Conservation (phyloP, 2,797 vertebrate species). For the Manis crassicaudata region DNA sequence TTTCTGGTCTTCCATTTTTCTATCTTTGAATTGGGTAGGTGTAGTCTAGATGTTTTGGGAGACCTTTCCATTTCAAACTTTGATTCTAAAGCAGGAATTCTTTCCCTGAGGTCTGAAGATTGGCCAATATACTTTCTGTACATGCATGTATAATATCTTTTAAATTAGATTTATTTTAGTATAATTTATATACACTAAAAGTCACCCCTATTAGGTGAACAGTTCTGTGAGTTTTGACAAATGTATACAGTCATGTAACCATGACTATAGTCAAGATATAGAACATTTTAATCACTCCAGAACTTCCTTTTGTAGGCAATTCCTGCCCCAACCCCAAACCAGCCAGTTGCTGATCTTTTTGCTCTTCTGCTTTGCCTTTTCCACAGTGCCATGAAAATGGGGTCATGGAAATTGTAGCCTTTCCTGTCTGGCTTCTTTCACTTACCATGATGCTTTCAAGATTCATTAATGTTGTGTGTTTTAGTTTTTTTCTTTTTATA, state of each 20-base stretch:
- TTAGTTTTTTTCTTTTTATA: not conserved
- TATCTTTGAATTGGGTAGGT: not conserved
- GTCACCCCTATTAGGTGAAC: not conserved
- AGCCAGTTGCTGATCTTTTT: not conserved
- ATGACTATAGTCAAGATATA: not conserved
- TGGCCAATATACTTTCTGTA: not conserved
- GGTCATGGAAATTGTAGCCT: not conserved
- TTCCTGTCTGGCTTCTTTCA: not conserved
- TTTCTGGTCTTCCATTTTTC: not conserved
- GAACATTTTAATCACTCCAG: not conserved
- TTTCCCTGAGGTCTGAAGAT: not conserved
- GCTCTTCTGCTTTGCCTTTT: slow-evolving; percentile 15
- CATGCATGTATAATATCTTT: not conserved
- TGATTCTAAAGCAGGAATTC: not conserved
- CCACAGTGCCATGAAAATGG: not conserved
- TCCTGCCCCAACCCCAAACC: not conserved
- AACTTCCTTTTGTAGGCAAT: not conserved
- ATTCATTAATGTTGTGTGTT: not conserved
- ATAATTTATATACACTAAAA: not conserved
- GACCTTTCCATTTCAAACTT: not conserved
- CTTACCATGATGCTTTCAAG: not conserved
- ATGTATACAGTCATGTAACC: not conserved
- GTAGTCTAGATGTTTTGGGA: not conserved
- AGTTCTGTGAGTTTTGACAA: not conserved
- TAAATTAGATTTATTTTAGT: not conserved